A percentile compares a stretch with the other conserved stretches of the same genome.
Conservation (phyloP, 2,113 vertebrate species). For the Bos taurus region ARS-UCD2.0 NC_037350.1:32664501-32665000, state of each 20-base stretch:
- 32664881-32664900: not conserved
- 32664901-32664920: not conserved
- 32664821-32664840: not conserved
- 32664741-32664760: not conserved
- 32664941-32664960: not conserved
- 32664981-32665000: not conserved
- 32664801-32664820: not conserved
- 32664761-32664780: not conserved
- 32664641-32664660: not conserved
- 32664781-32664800: not conserved
- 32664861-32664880: not conserved
- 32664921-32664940: not conserved
- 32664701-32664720: not conserved
- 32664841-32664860: not conserved
- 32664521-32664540: not conserved
- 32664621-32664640: not conserved
- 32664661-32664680: not conserved
- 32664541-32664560: not conserved
- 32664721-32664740: not conserved
- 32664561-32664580: not conserved
- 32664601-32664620: not conserved
- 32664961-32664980: not conserved
- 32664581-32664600: not conserved
- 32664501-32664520: not conserved
- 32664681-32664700: not conserved